Percentiles rank a stretch among this genome's conserved stretches.
phyloP scores from a whole-genome alignment of 53 echinoderm and acorn worm species.

The Holothuria scabra region DNA sequence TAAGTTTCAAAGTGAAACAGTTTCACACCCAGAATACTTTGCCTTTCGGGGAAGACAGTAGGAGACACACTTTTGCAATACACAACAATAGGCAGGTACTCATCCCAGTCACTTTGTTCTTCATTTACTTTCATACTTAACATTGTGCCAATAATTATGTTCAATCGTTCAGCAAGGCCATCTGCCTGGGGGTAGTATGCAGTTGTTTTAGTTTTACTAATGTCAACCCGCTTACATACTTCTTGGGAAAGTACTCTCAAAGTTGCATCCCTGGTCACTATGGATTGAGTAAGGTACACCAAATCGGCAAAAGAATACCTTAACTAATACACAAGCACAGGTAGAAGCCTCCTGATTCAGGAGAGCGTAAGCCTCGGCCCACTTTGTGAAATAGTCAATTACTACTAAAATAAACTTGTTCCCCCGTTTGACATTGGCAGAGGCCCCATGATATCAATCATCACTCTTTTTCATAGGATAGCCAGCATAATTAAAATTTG shows the following conservation, averaged over 20 bases:
- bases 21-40: too few species aligned
- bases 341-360: too few species aligned
- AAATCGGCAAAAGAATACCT: constrained; percentile 21
- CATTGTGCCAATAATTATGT: constrained; percentile 20
- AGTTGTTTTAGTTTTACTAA: constrained; percentile 25
- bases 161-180: constrained; percentile 49
- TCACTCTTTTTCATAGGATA: too few species aligned
- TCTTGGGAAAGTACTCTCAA: not conserved
- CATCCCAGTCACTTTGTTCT: constrained; percentile 45
- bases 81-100: constrained; percentile 20
- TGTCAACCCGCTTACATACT: not conserved
- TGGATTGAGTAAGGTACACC: constrained; percentile 27
- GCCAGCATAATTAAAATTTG: too few species aligned
- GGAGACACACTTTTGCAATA: too few species aligned
- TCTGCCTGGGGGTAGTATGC: constrained; percentile 24
- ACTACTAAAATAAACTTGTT: too few species aligned
- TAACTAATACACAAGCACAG: constrained; percentile 5
- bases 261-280: constrained; percentile 15
- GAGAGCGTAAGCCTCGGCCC: too few species aligned
- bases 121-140: not conserved
- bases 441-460: too few species aligned
- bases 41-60: too few species aligned
- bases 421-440: too few species aligned
- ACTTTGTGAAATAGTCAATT: too few species aligned
- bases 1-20: too few species aligned